A percentile compares a stretch with the other conserved stretches of the same genome.
These are phyloP conservation scores for Stenopsyche tienmushanensis DNA, from an alignment of 1,140 invertebrate species.

Conservation along the genomic window DNA sequence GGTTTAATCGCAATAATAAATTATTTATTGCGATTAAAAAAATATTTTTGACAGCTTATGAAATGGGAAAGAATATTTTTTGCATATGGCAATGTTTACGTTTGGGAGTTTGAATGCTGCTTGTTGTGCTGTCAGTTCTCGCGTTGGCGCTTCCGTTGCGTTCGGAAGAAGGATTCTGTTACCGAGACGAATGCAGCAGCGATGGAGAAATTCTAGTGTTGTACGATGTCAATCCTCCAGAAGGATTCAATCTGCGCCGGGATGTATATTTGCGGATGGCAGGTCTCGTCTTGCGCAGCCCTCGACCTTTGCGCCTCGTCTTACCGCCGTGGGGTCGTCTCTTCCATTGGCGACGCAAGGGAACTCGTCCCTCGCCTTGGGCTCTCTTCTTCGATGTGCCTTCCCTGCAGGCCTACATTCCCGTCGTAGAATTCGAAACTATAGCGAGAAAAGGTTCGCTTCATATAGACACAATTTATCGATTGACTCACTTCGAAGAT, in stretches of 20 bases:
- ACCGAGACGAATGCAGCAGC: background rate
- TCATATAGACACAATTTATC: conserved; percentile 72
- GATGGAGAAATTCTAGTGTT: too few species aligned
- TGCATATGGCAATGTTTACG: too few species aligned
- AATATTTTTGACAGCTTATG: too few species aligned
- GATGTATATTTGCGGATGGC: conserved; percentile 95
- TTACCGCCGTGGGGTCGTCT: conserved; percentile 89
- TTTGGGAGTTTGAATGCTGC: too few species aligned
- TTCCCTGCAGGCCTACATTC: conserved; percentile 76
- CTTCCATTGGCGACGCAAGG: conserved; percentile 82
- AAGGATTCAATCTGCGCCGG: conserved; percentile 95
- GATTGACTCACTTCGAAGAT: conserved; percentile 84
- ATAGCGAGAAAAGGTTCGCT: conserved; percentile 54
- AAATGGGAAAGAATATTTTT: too few species aligned
- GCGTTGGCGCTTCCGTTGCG: too few species aligned
- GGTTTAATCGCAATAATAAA: too few species aligned
- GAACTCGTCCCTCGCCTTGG: conserved; percentile 69
- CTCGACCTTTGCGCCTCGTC: conserved; percentile 67
- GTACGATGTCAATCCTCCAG: conserved; percentile 91
- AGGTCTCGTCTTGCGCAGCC: conserved; percentile 64
- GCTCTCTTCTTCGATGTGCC: conserved; percentile 81
- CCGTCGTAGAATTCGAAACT: conserved; percentile 89
- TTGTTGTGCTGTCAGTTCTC: too few species aligned
- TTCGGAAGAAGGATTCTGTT: too few species aligned
- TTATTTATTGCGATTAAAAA: too few species aligned